A percentile compares a stretch with the other conserved stretches of the same genome.
phyloP scores from a whole-genome alignment of 2,888 invertebrate species.

The Diarsia rubi region DNA sequence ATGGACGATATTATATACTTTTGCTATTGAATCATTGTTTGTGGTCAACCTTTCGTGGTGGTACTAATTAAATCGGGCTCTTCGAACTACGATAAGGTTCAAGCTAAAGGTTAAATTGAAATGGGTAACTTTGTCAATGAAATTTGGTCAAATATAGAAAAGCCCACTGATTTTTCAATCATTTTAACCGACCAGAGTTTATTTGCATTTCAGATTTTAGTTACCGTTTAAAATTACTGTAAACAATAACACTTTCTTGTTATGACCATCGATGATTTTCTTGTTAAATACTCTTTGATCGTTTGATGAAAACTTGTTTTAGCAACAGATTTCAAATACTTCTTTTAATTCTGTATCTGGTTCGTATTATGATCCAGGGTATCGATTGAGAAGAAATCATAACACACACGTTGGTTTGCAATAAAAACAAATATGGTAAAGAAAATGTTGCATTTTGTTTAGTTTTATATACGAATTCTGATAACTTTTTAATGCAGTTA shows the following conservation, averaged over 20 bases:
- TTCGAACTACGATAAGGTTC: constrained; percentile 26
- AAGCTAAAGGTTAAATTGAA: constrained; percentile 20
- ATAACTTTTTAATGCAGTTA: constrained; percentile 1
- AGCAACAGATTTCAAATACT: constrained; percentile 15
- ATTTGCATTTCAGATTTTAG: neutral
- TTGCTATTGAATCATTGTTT: constrained; percentile 47
- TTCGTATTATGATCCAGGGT: constrained; percentile 26
- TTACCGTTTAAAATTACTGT: neutral
- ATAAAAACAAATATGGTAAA: constrained; percentile 22
- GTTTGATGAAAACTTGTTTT: constrained; percentile 46
- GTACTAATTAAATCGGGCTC: constrained; percentile 21
- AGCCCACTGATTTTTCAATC: too few relatives aligned
- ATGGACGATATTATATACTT: constrained; percentile 48
- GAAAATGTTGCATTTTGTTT: constrained; percentile 21
- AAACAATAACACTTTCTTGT: constrained; percentile 21
- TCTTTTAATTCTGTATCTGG: constrained; percentile 32
- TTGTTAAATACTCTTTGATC: constrained; percentile 4
- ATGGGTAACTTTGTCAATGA: neutral
- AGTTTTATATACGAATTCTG: constrained; percentile 11
- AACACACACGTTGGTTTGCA: constrained; percentile 20
- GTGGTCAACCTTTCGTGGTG: constrained; percentile 36
- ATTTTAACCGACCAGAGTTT: neutral
- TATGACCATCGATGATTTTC: constrained; percentile 11
- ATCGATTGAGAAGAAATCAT: constrained; percentile 36
- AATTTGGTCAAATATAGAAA: neutral